Conservation (phyloP, 92 coral and sea anemone genomes). For the Parazoanthus swiftii region DNA sequence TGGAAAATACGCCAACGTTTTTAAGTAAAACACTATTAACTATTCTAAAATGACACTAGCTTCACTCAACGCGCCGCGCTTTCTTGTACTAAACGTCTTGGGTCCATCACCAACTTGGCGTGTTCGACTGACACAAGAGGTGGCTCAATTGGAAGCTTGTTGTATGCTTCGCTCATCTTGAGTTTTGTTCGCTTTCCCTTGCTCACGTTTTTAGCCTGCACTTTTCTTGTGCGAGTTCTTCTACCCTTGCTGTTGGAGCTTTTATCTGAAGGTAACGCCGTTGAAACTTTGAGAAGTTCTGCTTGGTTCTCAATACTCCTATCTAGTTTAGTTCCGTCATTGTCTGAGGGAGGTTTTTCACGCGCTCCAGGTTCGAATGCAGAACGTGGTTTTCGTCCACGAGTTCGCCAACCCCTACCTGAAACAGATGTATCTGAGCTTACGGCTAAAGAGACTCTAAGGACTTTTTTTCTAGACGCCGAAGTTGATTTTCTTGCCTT, state of each 20-base stretch:
- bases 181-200: conserved; percentile 1
- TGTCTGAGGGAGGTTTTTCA: not conserved
- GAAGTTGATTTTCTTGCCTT: not conserved
- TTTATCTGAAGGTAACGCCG: not conserved
- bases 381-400: not conserved
- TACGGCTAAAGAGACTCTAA: not conserved
- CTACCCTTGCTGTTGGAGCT: not conserved
- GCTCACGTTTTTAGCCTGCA: not conserved
- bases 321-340: not conserved
- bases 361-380: not conserved
- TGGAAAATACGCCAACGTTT: no score
- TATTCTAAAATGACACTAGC: no score
- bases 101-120: conserved; percentile 46
- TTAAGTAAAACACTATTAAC: no score
- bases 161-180: conserved; percentile 32
- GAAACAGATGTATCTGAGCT: not conserved
- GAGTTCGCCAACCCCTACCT: not conserved
- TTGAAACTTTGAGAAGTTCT: not conserved
- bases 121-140: conserved; percentile 47
- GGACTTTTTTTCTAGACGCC: not conserved
- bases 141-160: conserved; percentile 50
- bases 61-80: conserved; percentile 1
- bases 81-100: conserved; percentile 62
- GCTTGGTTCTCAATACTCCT: not conserved
- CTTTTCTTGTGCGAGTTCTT: not conserved